Evolutionary conservation across 2,888 invertebrate genomes (phyloP).

Genomic region (Orchesella flavescens): DNA sequence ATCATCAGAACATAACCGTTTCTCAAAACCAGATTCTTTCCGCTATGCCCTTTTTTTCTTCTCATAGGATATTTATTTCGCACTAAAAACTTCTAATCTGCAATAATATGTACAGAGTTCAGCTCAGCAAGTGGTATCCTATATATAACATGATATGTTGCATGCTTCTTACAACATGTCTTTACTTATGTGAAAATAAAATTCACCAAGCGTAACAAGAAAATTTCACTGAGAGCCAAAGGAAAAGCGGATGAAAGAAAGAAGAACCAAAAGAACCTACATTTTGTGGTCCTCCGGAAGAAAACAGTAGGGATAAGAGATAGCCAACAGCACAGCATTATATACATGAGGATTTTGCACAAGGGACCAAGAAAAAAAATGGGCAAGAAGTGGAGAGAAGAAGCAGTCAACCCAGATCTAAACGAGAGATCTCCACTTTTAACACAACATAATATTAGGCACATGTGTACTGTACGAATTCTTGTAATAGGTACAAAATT

Average conservation of each 20-base stretch:
- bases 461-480: background rate
- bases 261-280: background rate
- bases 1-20: conserved; percentile 10
- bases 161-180: background rate
- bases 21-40: conserved; percentile 20
- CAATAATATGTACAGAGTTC: background rate
- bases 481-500: background rate
- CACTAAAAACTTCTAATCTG: background rate
- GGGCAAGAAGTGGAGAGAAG: background rate
- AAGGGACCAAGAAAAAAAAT: conserved; percentile 22
- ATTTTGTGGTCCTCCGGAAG: background rate
- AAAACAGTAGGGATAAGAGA: conserved; percentile 1
- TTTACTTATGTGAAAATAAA: conserved; percentile 24
- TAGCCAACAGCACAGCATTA: conserved; percentile 10
- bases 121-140: conserved; percentile 10
- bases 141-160: background rate
- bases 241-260: background rate
- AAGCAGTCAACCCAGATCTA: conserved; percentile 56
- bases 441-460: conserved; percentile 22
- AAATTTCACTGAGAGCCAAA: conserved; percentile 18
- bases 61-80: background rate
- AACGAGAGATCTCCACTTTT: conserved; percentile 52
- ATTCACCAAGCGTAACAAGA: conserved; percentile 42
- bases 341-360: conserved; percentile 42
- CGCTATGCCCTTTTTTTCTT: background rate